Evolutionary conservation across 2,888 invertebrate genomes (phyloP), one percentile per base, ranked within the genome.

Genomic region (Ophioninae sp.): DNA sequence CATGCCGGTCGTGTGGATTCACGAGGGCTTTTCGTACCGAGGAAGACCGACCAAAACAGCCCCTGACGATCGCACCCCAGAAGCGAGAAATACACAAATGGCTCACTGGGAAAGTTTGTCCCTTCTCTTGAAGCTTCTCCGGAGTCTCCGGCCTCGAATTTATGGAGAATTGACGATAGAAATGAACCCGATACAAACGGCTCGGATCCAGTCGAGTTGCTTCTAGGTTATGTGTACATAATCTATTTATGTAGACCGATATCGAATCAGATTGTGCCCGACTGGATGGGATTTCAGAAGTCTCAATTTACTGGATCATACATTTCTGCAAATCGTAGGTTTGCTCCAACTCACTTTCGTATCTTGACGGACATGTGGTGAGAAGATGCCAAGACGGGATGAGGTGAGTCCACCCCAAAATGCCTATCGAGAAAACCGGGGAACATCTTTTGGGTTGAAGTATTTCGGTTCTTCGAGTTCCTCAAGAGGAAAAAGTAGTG

Each of bases 61-160:
- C 62, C 61, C 23, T 62, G 69, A 79, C 70, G 56, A 74, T 76
- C 68, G 65, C 56, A 67, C 62, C 56, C 20, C 20, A 21, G 44
- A 21, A 50, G 68, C 39, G 68, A 67, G 65, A 50, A 56, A 79
- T 44, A 74, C 69, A 61, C 79, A 73, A 74, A 79, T 67, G 79
- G 76, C 76, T 84, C 69, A 79, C 77, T 79, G 68, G 64, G 73
- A 81, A 84, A 84, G 72, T 84, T 82, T 37, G 65, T 59, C 69
- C 67, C 76, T 75, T 62, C 81, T 68, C 64, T 30, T 30, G 64
- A 76, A 81, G 50, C 74, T 30, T 30, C 30, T 59, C 50, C 59
- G 39, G 68, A 79, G 50, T 74, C 44, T 74, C 79, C 50, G 20
- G 39, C 17, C 73, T 68, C 44, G 68, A 79, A 74, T 74, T 83